Base-by-base conservation (phyloP, 2,113 vertebrate genomes). In the Colaptes auratus region DNA sequence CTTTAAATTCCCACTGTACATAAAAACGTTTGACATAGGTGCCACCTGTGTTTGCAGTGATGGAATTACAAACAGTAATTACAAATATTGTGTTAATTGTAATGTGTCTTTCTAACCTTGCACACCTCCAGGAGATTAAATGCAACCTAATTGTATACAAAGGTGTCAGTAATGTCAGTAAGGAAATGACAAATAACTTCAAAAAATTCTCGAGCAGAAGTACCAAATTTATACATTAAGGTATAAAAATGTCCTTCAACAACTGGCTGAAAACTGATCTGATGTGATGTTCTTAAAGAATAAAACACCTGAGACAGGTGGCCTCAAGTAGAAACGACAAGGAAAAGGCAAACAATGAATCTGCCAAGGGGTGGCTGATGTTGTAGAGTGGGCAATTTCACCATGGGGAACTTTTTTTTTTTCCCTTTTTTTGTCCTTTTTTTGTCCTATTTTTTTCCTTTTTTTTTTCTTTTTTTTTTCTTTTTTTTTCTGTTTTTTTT, bases 271-370 rank as follows among this genome's bases (percentile, higher is more conserved):
- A 59, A 46, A 46, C 15, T 67, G 72, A 66, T 77, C 31, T 64
- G 42, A 60, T 56, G 6, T 42, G 69, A 56, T 56, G 31, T 59
- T 91, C 16, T 33, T 64, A 11, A 53, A 56, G 52, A 88, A 52
- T 35, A 60, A 66, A 77, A 42, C 18, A 89, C 82, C 28, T 77
- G 21, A 91, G 28, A 9, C 11, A 74, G 58, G 53, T 84, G 20
- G 30, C 61, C 88, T 92, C 66, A 72, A 79, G 63, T 31, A 89
- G 48, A 94, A 92, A 91, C 75, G 9, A 44, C 10, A 60, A 59
- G 60, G 16, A 21, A 92, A 81, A 88, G 24, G 4, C 31, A 79
- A 39, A 65, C 2, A 9, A 10, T 9, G 61, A 73, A 17, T 87
- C 52, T 72, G 31, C 33, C 65, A 56, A 50, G 50, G 35, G 28